phyloP scores from a whole-genome alignment of 2,797 vertebrate genomes.

The Caiman crocodilus region DNA sequence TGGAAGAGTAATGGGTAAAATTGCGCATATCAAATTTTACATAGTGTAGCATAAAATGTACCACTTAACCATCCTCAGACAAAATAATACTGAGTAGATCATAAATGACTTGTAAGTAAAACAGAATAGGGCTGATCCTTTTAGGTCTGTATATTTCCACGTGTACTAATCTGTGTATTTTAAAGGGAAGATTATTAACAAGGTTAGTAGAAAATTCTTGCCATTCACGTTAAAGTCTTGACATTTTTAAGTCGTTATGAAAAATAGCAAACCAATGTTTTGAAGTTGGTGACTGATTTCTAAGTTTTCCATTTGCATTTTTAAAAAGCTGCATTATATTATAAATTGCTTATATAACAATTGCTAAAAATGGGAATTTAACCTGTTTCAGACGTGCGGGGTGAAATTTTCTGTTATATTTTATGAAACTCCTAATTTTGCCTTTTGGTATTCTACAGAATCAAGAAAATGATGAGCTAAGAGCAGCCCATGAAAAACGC shows the following conservation, averaged over 20 bases:
- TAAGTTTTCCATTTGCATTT: conserved; percentile 16
- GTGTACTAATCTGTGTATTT: background rate
- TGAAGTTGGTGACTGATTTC: background rate
- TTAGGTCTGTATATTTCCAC: background rate
- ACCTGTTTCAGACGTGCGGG: background rate
- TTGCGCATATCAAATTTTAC: background rate
- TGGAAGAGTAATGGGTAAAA: background rate
- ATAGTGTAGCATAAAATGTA: background rate
- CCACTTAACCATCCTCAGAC: too few species aligned
- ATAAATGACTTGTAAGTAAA: background rate
- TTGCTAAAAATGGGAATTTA: background rate
- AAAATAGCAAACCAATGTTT: conserved; percentile 1
- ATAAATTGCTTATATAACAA: background rate
- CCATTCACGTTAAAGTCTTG: background rate
- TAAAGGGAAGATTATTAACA: background rate
- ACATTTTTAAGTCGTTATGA: background rate
- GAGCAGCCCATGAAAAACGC: conserved; percentile 85
- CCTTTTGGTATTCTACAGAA: conserved; percentile 80
- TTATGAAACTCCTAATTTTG: conserved; percentile 55
- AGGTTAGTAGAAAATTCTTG: conserved; percentile 11
- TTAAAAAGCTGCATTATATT: background rate
- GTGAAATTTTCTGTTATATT: background rate
- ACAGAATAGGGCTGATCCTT: background rate
- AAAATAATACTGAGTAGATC: background rate
- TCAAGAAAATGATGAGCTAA: conserved; percentile 89